Evolutionary conservation across 1,140 invertebrate genomes (phyloP), one percentile per base, ranked within the genome.

Genomic region (Microplitis demolitor): DNA sequence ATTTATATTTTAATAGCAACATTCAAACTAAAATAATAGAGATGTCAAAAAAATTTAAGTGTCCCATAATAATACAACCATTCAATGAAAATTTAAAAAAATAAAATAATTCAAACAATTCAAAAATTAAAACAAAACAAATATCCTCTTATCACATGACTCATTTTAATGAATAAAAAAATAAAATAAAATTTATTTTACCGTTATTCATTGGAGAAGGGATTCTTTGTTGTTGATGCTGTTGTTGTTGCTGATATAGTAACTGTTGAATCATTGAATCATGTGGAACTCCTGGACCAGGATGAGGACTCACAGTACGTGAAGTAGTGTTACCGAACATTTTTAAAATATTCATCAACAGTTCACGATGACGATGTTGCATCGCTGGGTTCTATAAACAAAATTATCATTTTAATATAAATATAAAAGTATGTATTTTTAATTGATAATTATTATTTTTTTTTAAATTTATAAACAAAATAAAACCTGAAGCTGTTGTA

Each of bases 321-420:
- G 87, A 87, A 69, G 78, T 87, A 6, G 86, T 83, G n/a, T 84
- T 85, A 24, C 87, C 84, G 69, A 88, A 88, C 72, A 88, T 80
- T 78, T 91, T 91, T 35, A 93, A 83, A 73, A 94, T 93, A 58
- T 90, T 90, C 37, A 90, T 87, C 71, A 95, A 87, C 71, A 94
- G 85, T 73, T 95, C 93, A 50, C 92, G 90, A 75, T 94, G 92
- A 14, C 90, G 91, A 79, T 88, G 90, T 78, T 92, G 91, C 85
- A 91, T 90, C 9, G 88, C 91, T 0, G 92, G 91, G 85, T 93
- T 94, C 84, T 90, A 78, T 71, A 72, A 37, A 51, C 34, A 14
- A n/a, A 70, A 24, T 24, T 24, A 24, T 24, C 2, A 24, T 24
- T 24, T 24, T 2, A 61, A 39, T 11, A 39, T 69, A 3, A 69